Percentiles rank a stretch among this genome's conserved stretches.
Evolutionary conservation across 2,888 invertebrate genomes (phyloP).

Genomic region (Eupsilia transversa): DNA sequence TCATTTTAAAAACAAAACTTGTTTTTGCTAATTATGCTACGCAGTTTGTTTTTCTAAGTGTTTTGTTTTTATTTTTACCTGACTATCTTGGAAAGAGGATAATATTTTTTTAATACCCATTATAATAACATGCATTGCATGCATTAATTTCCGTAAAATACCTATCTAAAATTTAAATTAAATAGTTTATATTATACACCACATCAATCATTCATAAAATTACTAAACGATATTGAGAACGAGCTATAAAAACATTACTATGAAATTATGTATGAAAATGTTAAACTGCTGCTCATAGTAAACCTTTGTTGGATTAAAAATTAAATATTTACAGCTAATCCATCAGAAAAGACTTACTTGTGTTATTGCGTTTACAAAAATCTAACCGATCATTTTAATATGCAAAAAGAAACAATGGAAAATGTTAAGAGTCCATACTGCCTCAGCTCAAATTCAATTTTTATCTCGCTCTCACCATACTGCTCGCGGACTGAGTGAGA

Average conservation of each 20-base stretch:
- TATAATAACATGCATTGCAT: background rate
- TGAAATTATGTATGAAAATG: background rate
- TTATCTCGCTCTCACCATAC: no score
- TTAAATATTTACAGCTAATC: constrained; percentile 31
- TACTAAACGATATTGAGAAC: background rate
- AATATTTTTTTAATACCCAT: background rate
- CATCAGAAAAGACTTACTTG: background rate
- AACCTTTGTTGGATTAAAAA: constrained; percentile 3
- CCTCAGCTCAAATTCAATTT: no score
- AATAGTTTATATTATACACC: no score
- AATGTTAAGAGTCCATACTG: no score
- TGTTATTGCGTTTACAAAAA: background rate
- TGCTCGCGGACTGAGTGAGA: no score
- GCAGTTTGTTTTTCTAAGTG: background rate
- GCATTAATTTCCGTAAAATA: no score
- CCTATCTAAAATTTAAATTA: no score
- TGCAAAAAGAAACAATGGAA: background rate
- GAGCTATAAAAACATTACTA: background rate
- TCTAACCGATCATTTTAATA: constrained; percentile 8
- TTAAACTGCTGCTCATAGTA: background rate
- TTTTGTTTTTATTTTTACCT: background rate
- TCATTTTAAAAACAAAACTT: background rate
- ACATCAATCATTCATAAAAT: background rate
- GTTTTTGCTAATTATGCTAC: background rate
- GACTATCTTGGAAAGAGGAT: no score